A percentile compares a stretch with the other conserved stretches of the same genome.
phyloP scores from a whole-genome alignment of 2,797 vertebrate genomes.

The Amniataba percoides region DNA sequence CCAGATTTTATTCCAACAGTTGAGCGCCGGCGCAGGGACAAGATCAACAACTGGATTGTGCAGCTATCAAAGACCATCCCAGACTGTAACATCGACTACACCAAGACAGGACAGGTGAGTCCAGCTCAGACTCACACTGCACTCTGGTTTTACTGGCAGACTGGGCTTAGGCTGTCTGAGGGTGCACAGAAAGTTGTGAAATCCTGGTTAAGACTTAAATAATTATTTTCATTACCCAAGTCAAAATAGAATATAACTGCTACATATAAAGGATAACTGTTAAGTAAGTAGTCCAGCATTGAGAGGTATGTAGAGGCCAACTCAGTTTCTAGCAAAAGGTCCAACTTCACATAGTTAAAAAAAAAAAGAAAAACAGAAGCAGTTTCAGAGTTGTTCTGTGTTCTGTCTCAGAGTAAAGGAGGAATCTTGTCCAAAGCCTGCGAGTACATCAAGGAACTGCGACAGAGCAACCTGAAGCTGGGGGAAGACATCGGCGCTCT shows the following conservation, averaged over 20 bases:
- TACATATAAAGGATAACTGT: no score
- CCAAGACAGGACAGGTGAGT: constrained; percentile 93
- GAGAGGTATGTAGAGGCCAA: no score
- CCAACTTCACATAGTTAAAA: background rate
- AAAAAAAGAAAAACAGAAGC: background rate
- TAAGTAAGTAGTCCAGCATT: no score
- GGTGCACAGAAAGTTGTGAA: no score
- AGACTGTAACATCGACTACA: constrained; percentile 92
- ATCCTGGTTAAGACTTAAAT: no score
- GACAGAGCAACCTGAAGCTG: constrained; percentile 92
- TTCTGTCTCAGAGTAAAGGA: constrained; percentile 90
- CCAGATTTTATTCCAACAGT: constrained; percentile 77
- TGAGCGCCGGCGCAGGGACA: constrained; percentile 93
- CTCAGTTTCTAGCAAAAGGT: background rate
- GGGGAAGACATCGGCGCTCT: constrained; percentile 89
- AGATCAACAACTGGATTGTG: constrained; percentile 98
- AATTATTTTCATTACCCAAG: no score
- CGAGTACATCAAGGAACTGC: constrained; percentile 95
- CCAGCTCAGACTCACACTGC: background rate
- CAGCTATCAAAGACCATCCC: constrained; percentile 96
- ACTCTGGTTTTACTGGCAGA: background rate
- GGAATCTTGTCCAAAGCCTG: constrained; percentile 97
- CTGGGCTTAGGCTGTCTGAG: no score
- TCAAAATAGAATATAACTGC: no score
- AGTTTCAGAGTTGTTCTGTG: no score